Percentiles rank a stretch among this genome's conserved stretches.
Conservation (phyloP, 2,113 vertebrate species). For the Vanacampus margaritifer region DNA sequence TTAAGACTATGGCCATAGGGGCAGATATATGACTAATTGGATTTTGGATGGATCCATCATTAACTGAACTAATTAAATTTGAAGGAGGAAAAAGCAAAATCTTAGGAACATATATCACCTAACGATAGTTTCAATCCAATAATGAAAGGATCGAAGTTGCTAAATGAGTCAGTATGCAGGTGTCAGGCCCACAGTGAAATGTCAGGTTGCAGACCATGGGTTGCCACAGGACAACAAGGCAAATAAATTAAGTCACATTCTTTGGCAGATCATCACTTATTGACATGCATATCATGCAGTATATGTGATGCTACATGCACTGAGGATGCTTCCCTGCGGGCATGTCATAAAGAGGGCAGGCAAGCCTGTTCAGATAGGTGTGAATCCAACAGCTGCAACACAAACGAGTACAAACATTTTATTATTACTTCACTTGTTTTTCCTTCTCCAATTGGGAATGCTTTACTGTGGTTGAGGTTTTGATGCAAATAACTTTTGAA, state of each 20-base stretch:
- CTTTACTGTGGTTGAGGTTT: background rate
- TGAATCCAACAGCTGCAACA: background rate
- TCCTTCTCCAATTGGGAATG: background rate
- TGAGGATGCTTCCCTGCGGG: background rate
- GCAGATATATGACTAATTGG: too few species aligned
- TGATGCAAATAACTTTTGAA: background rate
- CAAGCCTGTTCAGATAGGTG: background rate
- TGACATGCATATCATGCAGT: background rate
- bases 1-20: too few species aligned
- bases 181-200: background rate
- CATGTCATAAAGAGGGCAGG: background rate
- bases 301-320: background rate
- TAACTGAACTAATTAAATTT: background rate
- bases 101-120: background rate
- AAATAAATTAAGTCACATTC: background rate
- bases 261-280: background rate
- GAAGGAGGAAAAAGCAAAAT: background rate
- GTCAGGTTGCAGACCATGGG: background rate
- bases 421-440: conserved; percentile 1
- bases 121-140: background rate
- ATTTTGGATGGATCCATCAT: too few species aligned
- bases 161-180: background rate
- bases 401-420: conserved; percentile 3
- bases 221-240: background rate
- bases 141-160: background rate